Conservation (phyloP, 2,113 vertebrate species). For the Entomyzon cyanotis region DNA sequence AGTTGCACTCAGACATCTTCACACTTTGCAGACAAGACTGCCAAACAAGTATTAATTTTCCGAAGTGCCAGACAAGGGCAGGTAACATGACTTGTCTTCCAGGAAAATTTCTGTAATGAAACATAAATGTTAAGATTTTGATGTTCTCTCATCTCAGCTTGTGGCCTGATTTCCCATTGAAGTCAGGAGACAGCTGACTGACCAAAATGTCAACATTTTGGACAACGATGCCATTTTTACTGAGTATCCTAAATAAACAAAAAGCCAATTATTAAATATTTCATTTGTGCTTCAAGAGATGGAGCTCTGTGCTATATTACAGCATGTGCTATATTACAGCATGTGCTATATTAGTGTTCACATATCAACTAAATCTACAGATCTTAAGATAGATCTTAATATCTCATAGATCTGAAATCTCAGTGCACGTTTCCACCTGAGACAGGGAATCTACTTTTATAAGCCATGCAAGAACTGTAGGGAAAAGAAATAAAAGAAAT, state of each 20-base stretch:
- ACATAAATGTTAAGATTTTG: background rate
- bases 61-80: background rate
- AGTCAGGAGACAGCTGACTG: background rate
- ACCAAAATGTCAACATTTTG: background rate
- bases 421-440: background rate
- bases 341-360: too few relatives aligned
- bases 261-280: background rate
- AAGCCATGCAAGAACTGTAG: background rate
- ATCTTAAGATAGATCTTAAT: background rate
- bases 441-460: background rate
- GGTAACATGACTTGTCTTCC: background rate
- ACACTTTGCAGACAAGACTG: background rate
- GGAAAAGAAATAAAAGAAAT: background rate
- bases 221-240: background rate
- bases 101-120: background rate
- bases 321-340: accelerated
- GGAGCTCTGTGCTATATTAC: background rate
- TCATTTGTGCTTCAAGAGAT: background rate
- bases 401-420: background rate
- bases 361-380: too few relatives aligned
- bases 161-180: background rate
- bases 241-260: background rate
- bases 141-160: background rate
- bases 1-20: background rate
- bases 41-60: background rate